Evolutionary conservation across 2,888 invertebrate genomes (phyloP).

Genomic region (Drosophila merina): DNA sequence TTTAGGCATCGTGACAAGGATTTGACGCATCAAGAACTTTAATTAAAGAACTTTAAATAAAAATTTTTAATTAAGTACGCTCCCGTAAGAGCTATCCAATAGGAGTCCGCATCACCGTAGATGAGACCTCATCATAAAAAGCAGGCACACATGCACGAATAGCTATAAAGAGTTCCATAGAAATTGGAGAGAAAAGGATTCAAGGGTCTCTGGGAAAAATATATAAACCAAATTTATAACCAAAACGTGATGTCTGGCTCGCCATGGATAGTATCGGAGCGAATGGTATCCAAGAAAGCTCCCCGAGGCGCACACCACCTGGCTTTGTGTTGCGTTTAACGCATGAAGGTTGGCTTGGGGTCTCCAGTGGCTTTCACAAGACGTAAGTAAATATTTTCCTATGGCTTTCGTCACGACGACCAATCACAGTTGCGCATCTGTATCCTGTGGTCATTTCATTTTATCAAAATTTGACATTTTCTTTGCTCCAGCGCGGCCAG

Average conservation of each 20-base stretch:
- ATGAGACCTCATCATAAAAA: background rate
- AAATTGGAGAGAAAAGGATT: background rate
- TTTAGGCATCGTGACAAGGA: constrained; percentile 32
- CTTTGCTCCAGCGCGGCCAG: constrained; percentile 13
- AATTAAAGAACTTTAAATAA: constrained; percentile 15
- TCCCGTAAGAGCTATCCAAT: constrained; percentile 22
- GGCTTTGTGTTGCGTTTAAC: constrained; percentile 22
- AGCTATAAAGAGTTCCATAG: constrained; percentile 53
- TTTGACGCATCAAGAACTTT: constrained; percentile 44
- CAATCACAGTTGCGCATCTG: constrained; percentile 31
- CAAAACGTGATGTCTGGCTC: constrained; percentile 68
- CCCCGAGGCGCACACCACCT: constrained; percentile 3
- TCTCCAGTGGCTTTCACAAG: background rate
- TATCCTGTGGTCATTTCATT: constrained; percentile 15
- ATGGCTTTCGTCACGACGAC: constrained; percentile 4
- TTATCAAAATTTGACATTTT: constrained; percentile 47
- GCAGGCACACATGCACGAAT: constrained; percentile 33
- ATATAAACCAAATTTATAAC: constrained; percentile 78
- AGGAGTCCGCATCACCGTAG: constrained; percentile 40
- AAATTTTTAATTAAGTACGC: constrained; percentile 11
- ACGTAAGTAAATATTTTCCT: background rate
- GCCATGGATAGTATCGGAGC: constrained; percentile 18
- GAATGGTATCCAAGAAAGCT: background rate
- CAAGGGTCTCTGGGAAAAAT: constrained; percentile 39
- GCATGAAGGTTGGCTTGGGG: background rate